Evolutionary conservation across 2,888 invertebrate species (phyloP).

Genomic region (Dicyrtoma fusca): DNA sequence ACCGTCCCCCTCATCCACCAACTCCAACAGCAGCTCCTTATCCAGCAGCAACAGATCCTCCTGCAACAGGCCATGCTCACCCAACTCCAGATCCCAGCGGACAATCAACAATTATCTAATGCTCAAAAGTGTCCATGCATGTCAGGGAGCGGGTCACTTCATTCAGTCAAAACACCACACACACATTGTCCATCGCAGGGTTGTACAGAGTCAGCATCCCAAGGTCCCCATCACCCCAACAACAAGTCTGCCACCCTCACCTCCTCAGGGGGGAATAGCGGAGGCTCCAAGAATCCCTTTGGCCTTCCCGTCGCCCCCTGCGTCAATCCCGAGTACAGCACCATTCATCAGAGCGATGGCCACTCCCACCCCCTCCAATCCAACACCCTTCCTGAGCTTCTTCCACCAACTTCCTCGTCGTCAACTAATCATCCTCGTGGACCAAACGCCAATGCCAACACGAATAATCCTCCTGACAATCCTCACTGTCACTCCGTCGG

Average conservation of each 20-base stretch:
- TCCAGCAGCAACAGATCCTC: conserved; percentile 56
- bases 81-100: conserved; percentile 53
- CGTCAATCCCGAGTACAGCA: conserved; percentile 24
- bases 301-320: conserved; percentile 26
- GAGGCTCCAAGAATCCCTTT: conserved; percentile 5
- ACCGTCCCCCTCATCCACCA: conserved; percentile 56
- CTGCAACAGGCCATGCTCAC: conserved; percentile 56
- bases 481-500: background rate
- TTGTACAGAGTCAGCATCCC: no score
- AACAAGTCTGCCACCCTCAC: background rate
- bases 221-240: background rate
- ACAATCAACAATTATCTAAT: conserved; percentile 36
- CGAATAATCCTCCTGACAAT: conserved; percentile 5
- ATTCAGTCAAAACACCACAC: conserved; percentile 52
- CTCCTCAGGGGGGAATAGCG: background rate
- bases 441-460: conserved; percentile 20
- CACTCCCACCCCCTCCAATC: background rate
- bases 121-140: conserved; percentile 51
- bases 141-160: conserved; percentile 59
- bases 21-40: conserved; percentile 56
- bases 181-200: no score
- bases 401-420: background rate
- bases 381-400: background rate
- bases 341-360: background rate
- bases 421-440: conserved; percentile 7